phyloP scores from a whole-genome alignment of 2,888 invertebrate species.

The Erebia palarica region DNA sequence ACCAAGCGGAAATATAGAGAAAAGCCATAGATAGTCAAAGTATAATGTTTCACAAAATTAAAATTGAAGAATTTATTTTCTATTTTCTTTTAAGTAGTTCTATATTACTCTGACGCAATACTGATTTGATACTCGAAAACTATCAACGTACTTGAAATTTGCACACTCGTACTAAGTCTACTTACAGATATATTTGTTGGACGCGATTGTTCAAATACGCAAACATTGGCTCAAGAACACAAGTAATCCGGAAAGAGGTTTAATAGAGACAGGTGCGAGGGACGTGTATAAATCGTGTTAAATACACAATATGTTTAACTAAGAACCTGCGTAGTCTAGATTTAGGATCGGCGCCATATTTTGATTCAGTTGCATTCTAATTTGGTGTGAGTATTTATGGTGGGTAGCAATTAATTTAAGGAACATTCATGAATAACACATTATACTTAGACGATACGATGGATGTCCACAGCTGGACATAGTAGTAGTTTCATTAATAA shows the following conservation, averaged over 20 bases:
- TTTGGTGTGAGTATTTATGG: neutral
- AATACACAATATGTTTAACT: slow-evolving; percentile 17
- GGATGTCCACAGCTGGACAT: too few species aligned
- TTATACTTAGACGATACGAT: too few species aligned
- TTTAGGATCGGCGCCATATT: slow-evolving; percentile 12
- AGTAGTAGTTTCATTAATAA: too few species aligned
- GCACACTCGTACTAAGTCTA: too few species aligned
- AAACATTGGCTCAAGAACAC: slow-evolving; percentile 40
- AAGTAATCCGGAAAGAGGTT: slow-evolving; percentile 39
- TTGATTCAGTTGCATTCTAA: slow-evolving; percentile 15
- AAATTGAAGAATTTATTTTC: too few species aligned
- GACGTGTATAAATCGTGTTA: slow-evolving; percentile 18
- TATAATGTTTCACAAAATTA: too few species aligned
- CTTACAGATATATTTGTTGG: slow-evolving; percentile 48
- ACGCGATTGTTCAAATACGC: slow-evolving; percentile 39
- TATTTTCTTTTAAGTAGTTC: too few species aligned
- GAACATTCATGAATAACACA: neutral
- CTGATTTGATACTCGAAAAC: too few species aligned
- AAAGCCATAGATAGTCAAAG: too few species aligned
- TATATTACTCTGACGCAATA: too few species aligned
- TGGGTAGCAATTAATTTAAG: neutral
- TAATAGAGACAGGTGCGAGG: slow-evolving; percentile 35
- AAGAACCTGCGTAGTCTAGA: slow-evolving; percentile 21
- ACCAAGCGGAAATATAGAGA: too few species aligned
- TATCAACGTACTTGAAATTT: too few species aligned